Conservation (phyloP, 2,888 invertebrate genomes). For the Cylindroiulus punctatus region DNA sequence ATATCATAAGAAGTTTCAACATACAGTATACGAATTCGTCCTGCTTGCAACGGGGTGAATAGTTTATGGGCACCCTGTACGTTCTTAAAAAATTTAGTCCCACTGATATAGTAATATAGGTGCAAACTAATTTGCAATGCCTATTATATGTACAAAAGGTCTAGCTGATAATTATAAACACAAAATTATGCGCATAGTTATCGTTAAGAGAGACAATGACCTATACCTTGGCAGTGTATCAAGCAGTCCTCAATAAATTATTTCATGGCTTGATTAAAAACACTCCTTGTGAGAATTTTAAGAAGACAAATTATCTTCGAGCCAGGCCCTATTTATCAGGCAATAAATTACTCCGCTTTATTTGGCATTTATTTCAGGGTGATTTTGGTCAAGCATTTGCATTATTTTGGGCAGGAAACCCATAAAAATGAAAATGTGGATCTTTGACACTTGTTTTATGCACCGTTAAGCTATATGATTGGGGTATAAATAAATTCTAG, state of each 20-base stretch:
- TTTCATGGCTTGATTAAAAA: neutral
- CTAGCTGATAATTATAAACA: neutral
- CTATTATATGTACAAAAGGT: no score
- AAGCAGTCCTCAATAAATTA: neutral
- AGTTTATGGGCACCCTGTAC: no score
- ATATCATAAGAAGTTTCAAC: no score
- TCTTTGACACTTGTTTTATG: neutral
- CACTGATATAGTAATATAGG: no score
- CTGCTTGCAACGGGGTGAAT: no score
- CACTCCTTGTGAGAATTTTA: neutral
- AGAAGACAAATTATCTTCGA: neutral
- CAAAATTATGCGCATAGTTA: slow-evolving; percentile 21
- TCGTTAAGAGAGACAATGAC: neutral
- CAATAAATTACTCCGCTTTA: neutral
- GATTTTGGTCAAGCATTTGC: neutral
- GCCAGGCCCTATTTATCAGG: neutral
- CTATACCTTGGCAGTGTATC: slow-evolving; percentile 21
- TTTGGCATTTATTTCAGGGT: slow-evolving; percentile 1
- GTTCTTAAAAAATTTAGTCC: no score
- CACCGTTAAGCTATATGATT: neutral
- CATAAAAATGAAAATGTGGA: neutral
- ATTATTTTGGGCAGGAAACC: neutral
- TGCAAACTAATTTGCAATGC: no score
- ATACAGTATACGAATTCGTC: no score
- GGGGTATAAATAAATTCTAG: neutral